A percentile compares a stretch with the other conserved stretches of the same genome.
Evolutionary conservation across 2,888 invertebrate species (phyloP).

Genomic region (Tenthredo mesomela): DNA sequence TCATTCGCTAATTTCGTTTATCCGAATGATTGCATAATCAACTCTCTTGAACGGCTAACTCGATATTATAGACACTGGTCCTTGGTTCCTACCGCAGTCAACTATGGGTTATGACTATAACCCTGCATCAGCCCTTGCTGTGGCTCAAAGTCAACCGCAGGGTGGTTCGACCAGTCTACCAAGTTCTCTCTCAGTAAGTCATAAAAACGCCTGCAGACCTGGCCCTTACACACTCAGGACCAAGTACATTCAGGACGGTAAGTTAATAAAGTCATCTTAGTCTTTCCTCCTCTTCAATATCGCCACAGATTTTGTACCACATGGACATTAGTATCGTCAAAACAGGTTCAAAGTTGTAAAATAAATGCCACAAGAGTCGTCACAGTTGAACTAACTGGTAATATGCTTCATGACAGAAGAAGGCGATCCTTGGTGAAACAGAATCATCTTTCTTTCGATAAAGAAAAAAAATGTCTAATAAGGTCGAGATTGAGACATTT

Average conservation of each 20-base stretch:
- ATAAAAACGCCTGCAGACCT: slow-evolving; percentile 73
- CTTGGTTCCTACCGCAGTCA: slow-evolving; percentile 77
- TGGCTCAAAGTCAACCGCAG: slow-evolving; percentile 71
- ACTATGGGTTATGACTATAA: slow-evolving; percentile 75
- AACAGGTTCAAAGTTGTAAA: not conserved
- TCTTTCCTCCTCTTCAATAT: not conserved
- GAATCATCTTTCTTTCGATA: too few relatives aligned
- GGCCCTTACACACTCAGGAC: slow-evolving; percentile 74
- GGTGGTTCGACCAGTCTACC: slow-evolving; percentile 69
- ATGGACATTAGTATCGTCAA: not conserved
- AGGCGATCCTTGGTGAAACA: not conserved
- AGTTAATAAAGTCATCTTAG: slow-evolving; percentile 9
- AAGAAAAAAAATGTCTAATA: too few relatives aligned
- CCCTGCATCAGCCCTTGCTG: slow-evolving; percentile 68
- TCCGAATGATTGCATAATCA: not conserved
- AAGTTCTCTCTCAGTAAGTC: slow-evolving; percentile 70
- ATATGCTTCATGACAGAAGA: not conserved
- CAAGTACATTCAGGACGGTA: slow-evolving; percentile 75
- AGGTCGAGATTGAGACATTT: too few relatives aligned
- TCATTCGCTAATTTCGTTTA: not conserved
- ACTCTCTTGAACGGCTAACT: not conserved
- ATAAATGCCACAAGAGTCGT: not conserved
- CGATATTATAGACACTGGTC: slow-evolving; percentile 68
- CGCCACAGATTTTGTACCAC: not conserved
- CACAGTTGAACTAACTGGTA: not conserved